Evolutionary conservation across 2,113 vertebrate species (phyloP), one percentile per base, ranked within the genome.

Genomic region (Xyrauchen texanus): DNA sequence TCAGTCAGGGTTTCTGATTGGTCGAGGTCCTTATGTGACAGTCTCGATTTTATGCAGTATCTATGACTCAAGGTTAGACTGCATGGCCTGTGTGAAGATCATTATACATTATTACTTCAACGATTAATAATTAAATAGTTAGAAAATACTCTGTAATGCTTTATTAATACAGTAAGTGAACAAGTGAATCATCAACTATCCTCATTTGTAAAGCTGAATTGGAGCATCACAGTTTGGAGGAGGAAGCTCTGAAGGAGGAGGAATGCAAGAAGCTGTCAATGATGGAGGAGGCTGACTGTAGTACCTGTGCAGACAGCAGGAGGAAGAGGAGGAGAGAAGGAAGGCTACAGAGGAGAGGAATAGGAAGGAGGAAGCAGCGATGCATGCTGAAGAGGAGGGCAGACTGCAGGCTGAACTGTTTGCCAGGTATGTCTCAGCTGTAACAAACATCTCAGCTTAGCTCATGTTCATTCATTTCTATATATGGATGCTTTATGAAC

Each of bases 201-300:
- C 21, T 34, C 21, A 34, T 34, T 34, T 63, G 34, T n/a, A 8
- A 65, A 92, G 92, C 63, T 66, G 88, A 91, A 63, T 5, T 66
- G 52, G 87, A 90, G 79, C 84, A 7, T 21, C 76, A 85, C 51
- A 77, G 49, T 8, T 72, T 84, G 62, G 85, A 89, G 70, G 87
- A 91, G 66, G 81, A 88, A 21, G 75, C 3, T 15, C 77, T 71
- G 78, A 80, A 85, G 68, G 89, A 91, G 67, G 86, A 93, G 47
- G 90, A 95, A 82, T 16, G 8, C 9, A 88, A 82, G 42, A 90
- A 57, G 60, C 78, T 94, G 60, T 80, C 84, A 79, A 87, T 90
- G 80, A 94, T 91, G 90, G 86, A 91, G 57, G 91, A 91, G 72
- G 65, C 85, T 6, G 88, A 67, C 69, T 75, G 0, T 83, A 93